Conservation (phyloP, 2,797 vertebrate genomes). For the Acanthopagrus latus region DNA sequence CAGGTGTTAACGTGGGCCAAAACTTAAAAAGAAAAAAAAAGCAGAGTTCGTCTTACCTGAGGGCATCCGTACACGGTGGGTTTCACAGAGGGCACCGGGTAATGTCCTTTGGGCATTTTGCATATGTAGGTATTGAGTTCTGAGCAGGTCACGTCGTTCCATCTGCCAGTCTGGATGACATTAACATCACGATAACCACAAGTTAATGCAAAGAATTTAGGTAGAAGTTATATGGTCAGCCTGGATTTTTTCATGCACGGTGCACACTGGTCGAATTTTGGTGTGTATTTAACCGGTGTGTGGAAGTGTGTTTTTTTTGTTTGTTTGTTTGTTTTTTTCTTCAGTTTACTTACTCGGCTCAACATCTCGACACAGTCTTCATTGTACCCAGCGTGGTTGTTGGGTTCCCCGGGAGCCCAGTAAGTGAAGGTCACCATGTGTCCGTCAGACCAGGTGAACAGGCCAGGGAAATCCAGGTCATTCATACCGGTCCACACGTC, state of each 20-base stretch:
- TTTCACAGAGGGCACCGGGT: conserved; percentile 80
- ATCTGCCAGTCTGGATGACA: conserved; percentile 80
- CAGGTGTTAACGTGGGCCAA: neutral
- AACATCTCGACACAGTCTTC: conserved; percentile 87
- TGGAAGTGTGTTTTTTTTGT: neutral
- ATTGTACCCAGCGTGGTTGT: conserved; percentile 82
- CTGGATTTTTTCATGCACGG: neutral
- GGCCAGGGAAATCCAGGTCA: conserved; percentile 73
- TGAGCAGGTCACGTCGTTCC: conserved; percentile 85
- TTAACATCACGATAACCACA: neutral
- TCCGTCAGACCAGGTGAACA: conserved; percentile 83
- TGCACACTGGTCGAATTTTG: neutral
- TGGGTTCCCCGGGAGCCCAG: conserved; percentile 87
- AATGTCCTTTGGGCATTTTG: conserved; percentile 85
- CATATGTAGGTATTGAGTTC: conserved; percentile 86
- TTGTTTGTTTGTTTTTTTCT: too few relatives aligned
- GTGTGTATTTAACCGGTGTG: neutral
- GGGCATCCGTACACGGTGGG: conserved; percentile 85
- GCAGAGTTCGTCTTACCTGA: conserved; percentile 66
- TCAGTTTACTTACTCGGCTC: conserved; percentile 65
- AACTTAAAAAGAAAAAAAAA: neutral
- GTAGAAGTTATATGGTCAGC: too few relatives aligned
- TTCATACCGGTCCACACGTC: conserved; percentile 86
- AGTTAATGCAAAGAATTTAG: neutral
- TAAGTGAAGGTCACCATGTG: conserved; percentile 82